Conservation (phyloP, 2,888 invertebrate species). For the Octonoba sinensis region DNA sequence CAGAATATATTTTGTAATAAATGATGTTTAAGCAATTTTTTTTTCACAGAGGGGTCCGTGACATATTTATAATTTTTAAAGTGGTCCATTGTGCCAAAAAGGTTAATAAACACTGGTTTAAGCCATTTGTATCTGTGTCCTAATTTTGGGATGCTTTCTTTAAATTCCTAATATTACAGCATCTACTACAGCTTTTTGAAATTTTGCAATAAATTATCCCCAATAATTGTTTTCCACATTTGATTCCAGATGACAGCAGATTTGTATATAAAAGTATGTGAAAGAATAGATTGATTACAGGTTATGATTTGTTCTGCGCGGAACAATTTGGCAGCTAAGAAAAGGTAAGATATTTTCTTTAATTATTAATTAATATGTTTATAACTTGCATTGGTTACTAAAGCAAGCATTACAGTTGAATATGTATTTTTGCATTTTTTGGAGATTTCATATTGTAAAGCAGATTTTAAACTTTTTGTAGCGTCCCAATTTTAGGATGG, state of each 20-base stretch:
- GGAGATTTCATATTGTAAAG: constrained; percentile 2
- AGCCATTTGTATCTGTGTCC: too few relatives aligned
- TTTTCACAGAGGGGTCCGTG: constrained; percentile 46
- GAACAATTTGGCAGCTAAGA: too few relatives aligned
- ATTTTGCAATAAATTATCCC: too few relatives aligned
- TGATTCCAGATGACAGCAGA: too few relatives aligned
- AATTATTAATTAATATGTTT: constrained; percentile 5
- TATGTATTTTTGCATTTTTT: constrained; percentile 11
- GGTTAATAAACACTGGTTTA: constrained; percentile 28
- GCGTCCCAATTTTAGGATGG: not conserved
- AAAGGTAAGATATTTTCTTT: constrained; percentile 17
- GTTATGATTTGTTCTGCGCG: too few relatives aligned
- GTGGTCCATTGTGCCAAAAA: constrained; percentile 50
- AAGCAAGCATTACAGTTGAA: constrained; percentile 1
- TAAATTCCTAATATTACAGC: too few relatives aligned
- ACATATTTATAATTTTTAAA: constrained; percentile 49
- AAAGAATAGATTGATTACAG: too few relatives aligned
- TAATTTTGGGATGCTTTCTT: too few relatives aligned
- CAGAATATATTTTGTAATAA: constrained; percentile 42
- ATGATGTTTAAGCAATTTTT: constrained; percentile 46
- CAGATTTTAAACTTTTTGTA: not conserved
- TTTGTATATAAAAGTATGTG: too few relatives aligned
- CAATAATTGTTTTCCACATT: too few relatives aligned
- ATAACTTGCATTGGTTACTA: not conserved
- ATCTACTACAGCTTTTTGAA: too few relatives aligned